A percentile compares a stretch with the other conserved stretches of the same genome.
Evolutionary conservation across 2,113 vertebrate species (phyloP).

Genomic region (Coryphaenoides rupestris): DNA sequence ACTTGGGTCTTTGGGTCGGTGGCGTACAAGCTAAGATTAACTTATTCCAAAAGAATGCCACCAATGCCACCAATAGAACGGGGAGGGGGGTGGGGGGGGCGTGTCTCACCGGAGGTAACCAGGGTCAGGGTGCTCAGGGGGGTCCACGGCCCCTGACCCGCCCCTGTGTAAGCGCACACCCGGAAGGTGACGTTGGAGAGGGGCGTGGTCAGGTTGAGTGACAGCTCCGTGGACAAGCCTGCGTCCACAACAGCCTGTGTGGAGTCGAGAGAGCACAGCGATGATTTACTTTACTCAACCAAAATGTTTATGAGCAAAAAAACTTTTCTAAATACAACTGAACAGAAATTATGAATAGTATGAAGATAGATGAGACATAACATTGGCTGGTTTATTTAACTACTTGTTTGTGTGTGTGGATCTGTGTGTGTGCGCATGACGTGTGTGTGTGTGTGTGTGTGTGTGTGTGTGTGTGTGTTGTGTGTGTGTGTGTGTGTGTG

Average conservation of each 20-base stretch:
- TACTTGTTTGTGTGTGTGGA: neutral
- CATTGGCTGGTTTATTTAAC: no score
- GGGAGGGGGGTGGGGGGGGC: no score
- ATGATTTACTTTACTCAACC: neutral
- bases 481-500: neutral
- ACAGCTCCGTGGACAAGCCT: constrained; percentile 71
- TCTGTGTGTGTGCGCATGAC: neutral
- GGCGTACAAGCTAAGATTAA: no score
- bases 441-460: neutral
- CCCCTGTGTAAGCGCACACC: constrained; percentile 80
- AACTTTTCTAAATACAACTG: no score
- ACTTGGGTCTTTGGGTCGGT: no score
- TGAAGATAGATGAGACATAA: no score
- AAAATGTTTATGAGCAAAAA: neutral
- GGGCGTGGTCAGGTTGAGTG: constrained; percentile 71
- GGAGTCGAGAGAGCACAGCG: neutral
- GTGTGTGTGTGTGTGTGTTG: constrained; percentile 2
- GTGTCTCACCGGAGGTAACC: constrained; percentile 55
- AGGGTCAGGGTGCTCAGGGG: constrained; percentile 67
- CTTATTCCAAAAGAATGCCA: no score
- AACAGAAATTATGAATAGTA: no score
- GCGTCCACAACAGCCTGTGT: constrained; percentile 73
- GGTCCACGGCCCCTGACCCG: constrained; percentile 85
- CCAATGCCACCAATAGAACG: no score
- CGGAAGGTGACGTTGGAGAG: constrained; percentile 77